Percentiles rank a stretch among this genome's conserved stretches.
These are phyloP conservation scores for Drosophila lacicola DNA, from an alignment of 2,888 invertebrate species.

Conservation along the genomic window DNA sequence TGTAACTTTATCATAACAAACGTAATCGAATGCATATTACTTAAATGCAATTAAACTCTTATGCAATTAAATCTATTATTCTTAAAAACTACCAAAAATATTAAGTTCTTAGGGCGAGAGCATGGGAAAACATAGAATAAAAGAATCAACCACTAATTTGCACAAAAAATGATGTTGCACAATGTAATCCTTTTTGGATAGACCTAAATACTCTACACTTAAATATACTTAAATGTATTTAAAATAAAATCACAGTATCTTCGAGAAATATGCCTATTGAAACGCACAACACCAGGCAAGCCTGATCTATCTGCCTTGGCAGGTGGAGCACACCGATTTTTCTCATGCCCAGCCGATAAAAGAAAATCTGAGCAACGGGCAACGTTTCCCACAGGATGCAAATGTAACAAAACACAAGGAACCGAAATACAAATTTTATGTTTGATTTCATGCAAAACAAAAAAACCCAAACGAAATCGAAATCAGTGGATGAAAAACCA, in stretches of 20 bases:
- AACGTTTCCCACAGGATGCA: slow-evolving; percentile 57
- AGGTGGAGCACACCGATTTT: slow-evolving; percentile 32
- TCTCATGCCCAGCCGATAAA: slow-evolving; percentile 25
- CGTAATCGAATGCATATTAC: no score
- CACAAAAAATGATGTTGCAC: no score
- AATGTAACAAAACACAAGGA: slow-evolving; percentile 56
- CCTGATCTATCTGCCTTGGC: slow-evolving; percentile 4
- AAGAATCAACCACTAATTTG: no score
- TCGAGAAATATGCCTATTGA: not conserved
- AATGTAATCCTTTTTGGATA: no score
- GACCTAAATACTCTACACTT: not conserved
- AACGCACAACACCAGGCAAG: no score
- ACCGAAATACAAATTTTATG: slow-evolving; percentile 30
- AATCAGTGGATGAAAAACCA: slow-evolving; percentile 27
- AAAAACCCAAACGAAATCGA: slow-evolving; percentile 25
- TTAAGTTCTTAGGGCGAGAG: no score
- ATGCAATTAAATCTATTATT: no score
- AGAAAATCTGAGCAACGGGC: not conserved
- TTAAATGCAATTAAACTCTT: no score
- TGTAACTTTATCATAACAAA: no score
- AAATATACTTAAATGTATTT: not conserved
- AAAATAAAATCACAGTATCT: not conserved
- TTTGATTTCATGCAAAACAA: slow-evolving; percentile 65
- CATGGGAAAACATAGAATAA: no score
- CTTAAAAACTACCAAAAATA: no score